These are phyloP conservation scores for Syngnathus acus DNA, from an alignment of 2,797 vertebrate genomes.

Conservation along the genomic window DNA sequence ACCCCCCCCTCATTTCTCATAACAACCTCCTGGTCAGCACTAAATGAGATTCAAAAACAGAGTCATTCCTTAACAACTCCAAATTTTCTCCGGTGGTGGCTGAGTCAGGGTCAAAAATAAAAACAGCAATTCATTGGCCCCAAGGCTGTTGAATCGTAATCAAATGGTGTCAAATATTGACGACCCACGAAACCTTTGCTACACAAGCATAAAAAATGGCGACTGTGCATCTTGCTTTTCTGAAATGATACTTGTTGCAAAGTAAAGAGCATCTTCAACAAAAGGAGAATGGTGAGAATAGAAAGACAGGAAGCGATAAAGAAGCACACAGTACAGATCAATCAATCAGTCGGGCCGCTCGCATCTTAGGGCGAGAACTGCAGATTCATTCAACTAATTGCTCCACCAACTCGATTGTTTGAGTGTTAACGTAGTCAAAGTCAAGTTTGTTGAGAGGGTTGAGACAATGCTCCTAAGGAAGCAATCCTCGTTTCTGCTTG, in stretches of 20 bases:
- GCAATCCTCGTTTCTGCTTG: conserved; percentile 19
- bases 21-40: conserved; percentile 24
- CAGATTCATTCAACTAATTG: not conserved
- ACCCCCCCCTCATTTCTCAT: conserved; percentile 16
- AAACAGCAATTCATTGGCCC: not conserved
- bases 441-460: conserved; percentile 20
- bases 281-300: too few species aligned
- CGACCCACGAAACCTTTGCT: not conserved
- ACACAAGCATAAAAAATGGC: too few species aligned
- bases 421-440: not conserved
- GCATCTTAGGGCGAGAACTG: not conserved
- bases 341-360: too few species aligned
- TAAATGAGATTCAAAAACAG: conserved; percentile 38
- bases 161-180: not conserved
- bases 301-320: too few species aligned
- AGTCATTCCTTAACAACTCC: conserved; percentile 39
- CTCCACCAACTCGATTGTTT: conserved; percentile 1
- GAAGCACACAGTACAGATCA: too few species aligned
- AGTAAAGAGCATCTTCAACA: too few species aligned
- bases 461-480: conserved; percentile 6
- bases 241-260: too few species aligned
- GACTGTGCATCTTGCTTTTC: not conserved
- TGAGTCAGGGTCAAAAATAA: not conserved
- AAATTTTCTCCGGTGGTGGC: conserved; percentile 1
- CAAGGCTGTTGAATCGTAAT: not conserved